A percentile compares a stretch with the other conserved stretches of the same genome.
These are phyloP conservation scores for Squalus acanthias DNA, from an alignment of 2,797 vertebrate species.

Conservation along the genomic window DNA sequence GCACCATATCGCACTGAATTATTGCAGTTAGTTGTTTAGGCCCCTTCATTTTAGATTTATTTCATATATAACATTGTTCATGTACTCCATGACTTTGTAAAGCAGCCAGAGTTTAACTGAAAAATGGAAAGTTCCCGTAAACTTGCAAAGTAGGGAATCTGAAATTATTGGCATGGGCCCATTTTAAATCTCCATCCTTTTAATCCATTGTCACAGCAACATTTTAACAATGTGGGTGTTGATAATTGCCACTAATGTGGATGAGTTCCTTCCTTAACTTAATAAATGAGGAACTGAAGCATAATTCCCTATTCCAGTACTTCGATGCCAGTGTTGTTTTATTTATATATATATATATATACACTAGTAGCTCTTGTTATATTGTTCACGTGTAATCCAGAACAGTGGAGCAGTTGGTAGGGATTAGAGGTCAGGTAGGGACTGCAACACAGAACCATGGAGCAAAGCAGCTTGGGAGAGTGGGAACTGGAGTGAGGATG, in stretches of 20 bases:
- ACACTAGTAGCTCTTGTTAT: too few relatives aligned
- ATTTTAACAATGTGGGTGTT: neutral
- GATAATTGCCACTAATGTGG: neutral
- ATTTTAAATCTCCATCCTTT: neutral
- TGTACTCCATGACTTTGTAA: neutral
- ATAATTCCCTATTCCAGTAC: neutral
- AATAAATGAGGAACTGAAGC: neutral
- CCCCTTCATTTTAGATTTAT: neutral
- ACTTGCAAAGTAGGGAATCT: neutral
- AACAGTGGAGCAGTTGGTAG: neutral
- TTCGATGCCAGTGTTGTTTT: neutral
- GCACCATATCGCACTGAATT: neutral
- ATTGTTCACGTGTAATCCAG: neutral
- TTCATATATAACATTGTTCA: neutral
- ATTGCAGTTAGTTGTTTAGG: neutral
- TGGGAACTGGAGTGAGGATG: too few relatives aligned
- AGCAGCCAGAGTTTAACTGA: neutral
- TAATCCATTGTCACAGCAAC: neutral
- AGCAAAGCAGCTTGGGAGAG: neutral
- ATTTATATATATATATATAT: too few relatives aligned
- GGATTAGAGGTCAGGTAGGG: neutral
- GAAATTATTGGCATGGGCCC: neutral
- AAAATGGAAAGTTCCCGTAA: neutral
- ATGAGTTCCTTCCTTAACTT: neutral
- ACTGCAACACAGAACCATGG: neutral